Evolutionary conservation across 2,797 vertebrate genomes (phyloP).

Genomic region (Synaphobranchus kaupii): DNA sequence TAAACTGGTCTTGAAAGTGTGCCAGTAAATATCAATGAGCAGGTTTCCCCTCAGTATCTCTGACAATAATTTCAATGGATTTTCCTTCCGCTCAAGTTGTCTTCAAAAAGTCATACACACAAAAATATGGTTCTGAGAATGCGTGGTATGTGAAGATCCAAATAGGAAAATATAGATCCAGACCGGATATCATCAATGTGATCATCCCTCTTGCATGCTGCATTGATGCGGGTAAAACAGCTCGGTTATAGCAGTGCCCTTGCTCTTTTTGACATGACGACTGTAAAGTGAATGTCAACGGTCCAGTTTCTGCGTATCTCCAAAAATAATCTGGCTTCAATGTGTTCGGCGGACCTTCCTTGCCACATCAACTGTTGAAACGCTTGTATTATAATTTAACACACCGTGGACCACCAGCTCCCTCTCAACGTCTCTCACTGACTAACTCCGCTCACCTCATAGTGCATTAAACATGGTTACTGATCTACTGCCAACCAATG

Average conservation of each 20-base stretch:
- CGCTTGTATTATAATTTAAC: constrained; percentile 49
- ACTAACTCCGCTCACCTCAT: constrained; percentile 92
- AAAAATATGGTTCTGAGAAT: constrained; percentile 51
- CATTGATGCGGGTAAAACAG: constrained; percentile 57
- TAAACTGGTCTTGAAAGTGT: constrained; percentile 76
- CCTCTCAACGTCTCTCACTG: constrained; percentile 67
- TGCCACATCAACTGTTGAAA: constrained; percentile 42
- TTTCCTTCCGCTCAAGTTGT: constrained; percentile 59
- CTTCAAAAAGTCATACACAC: constrained; percentile 69
- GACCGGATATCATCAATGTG: constrained; percentile 46
- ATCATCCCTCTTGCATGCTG: constrained; percentile 57
- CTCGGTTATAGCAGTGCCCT: constrained; percentile 69
- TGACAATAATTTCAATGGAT: constrained; percentile 76
- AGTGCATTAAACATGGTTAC: constrained; percentile 98
- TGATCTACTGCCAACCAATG: constrained; percentile 88
- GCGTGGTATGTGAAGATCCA: constrained; percentile 55
- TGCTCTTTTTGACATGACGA: constrained; percentile 45
- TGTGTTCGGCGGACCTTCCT: constrained; percentile 28
- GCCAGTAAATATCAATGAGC: constrained; percentile 79
- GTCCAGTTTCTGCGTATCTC: constrained; percentile 21
- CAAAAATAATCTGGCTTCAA: constrained; percentile 25
- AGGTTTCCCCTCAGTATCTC: constrained; percentile 61
- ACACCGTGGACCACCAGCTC: constrained; percentile 53
- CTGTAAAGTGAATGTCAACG: constrained; percentile 37
- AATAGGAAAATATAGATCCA: constrained; percentile 65